Evolutionary conservation across 2,797 vertebrate species (phyloP).

Genomic region (Cirrhinus mrigala): DNA sequence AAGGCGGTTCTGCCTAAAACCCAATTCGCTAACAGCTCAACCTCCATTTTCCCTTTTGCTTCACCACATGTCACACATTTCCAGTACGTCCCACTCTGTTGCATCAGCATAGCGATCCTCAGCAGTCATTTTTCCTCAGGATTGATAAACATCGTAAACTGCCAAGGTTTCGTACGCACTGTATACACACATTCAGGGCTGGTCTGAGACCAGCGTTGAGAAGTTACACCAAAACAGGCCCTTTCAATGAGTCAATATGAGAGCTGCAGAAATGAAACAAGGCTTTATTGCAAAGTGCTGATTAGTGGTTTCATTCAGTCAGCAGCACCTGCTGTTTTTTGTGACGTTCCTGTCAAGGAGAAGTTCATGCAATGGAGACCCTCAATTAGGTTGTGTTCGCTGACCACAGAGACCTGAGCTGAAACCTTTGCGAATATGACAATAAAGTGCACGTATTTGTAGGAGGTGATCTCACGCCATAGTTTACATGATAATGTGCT

Average conservation of each 20-base stretch:
- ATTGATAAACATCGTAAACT: slow-evolving; percentile 37
- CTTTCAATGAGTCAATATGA: slow-evolving; percentile 32
- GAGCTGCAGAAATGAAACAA: slow-evolving; percentile 52
- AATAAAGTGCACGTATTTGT: background rate
- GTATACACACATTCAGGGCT: background rate
- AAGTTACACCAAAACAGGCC: background rate
- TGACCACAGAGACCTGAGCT: slow-evolving; percentile 27
- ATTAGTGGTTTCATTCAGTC: slow-evolving; percentile 60
- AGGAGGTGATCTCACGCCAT: background rate
- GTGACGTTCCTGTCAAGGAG: slow-evolving; percentile 51
- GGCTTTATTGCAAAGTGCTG: slow-evolving; percentile 58
- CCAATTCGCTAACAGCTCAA: slow-evolving; percentile 27
- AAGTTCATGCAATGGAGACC: slow-evolving; percentile 45
- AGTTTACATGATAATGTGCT: background rate
- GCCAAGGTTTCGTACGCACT: background rate
- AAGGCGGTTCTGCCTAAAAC: slow-evolving; percentile 20
- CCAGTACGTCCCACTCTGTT: background rate
- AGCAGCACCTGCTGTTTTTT: slow-evolving; percentile 60
- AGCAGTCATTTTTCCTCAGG: slow-evolving; percentile 23
- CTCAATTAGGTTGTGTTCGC: slow-evolving; percentile 48
- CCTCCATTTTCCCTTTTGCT: slow-evolving; percentile 6
- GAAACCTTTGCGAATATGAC: background rate
- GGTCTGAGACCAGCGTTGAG: slow-evolving; percentile 9
- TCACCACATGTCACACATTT: slow-evolving; percentile 30
- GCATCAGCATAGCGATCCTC: slow-evolving; percentile 35